Evolutionary conservation across 2,888 invertebrate genomes (phyloP).

Genomic region (Erynnis tages): DNA sequence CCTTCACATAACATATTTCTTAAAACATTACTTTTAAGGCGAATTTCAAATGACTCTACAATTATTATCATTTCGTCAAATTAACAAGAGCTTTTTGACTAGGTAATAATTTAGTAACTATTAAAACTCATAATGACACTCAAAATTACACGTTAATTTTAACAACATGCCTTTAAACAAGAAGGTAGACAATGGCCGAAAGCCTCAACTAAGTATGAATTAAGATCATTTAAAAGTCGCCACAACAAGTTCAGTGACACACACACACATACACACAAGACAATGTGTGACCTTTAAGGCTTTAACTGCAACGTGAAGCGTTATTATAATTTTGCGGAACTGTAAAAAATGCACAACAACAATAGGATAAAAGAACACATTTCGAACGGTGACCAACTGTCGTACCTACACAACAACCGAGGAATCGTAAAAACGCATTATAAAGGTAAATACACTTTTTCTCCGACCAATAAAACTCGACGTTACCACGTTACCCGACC

Average conservation of each 20-base stretch:
- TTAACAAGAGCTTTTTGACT: too few relatives aligned
- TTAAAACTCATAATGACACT: too few relatives aligned
- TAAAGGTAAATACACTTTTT: constrained; percentile 39
- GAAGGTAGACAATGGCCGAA: too few relatives aligned
- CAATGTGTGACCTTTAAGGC: constrained; percentile 26
- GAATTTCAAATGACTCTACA: too few relatives aligned
- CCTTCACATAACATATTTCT: too few relatives aligned
- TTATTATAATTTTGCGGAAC: constrained; percentile 11
- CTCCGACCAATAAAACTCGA: constrained; percentile 61
- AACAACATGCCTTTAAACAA: too few relatives aligned
- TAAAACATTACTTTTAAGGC: too few relatives aligned
- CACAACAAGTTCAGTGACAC: constrained; percentile 25
- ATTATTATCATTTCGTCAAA: too few relatives aligned
- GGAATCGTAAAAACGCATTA: constrained; percentile 68
- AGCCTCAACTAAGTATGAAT: constrained; percentile 33
- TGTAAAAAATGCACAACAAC: constrained; percentile 50
- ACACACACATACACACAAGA: constrained; percentile 13
- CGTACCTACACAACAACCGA: constrained; percentile 59
- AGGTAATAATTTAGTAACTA: too few relatives aligned
- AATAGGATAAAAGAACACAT: constrained; percentile 73
- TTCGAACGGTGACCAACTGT: constrained; percentile 69
- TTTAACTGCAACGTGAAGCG: constrained; percentile 17
- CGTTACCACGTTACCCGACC: too few relatives aligned
- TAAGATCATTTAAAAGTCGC: constrained; percentile 7
- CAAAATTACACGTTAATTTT: too few relatives aligned